phyloP scores from a whole-genome alignment of 35 echinoderm and acorn worm species.

The Hemicentrotus pulcherrimus region DNA sequence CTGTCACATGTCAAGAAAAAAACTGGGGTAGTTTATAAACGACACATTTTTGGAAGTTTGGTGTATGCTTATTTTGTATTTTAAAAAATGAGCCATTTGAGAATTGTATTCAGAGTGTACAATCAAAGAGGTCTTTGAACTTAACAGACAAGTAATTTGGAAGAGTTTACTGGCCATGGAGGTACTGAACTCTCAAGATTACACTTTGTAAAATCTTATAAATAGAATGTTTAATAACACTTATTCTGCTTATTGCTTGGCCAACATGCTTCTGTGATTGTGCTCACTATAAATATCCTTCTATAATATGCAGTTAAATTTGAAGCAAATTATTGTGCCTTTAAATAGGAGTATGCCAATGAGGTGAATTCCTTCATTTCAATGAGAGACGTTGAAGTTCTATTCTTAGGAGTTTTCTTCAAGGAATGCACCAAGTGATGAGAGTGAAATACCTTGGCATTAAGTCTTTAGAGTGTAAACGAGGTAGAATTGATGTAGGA shows the following conservation, averaged over 20 bases:
- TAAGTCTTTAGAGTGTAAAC: constrained; percentile 39
- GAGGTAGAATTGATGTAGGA: constrained; percentile 10
- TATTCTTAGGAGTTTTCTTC: constrained; percentile 12
- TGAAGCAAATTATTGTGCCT: constrained; percentile 3
- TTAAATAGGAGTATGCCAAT: neutral
- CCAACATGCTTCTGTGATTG: neutral
- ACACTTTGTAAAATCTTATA: neutral
- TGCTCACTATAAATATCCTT: neutral
- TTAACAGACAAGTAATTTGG: neutral
- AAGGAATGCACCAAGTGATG: neutral
- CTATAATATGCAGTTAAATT: neutral
- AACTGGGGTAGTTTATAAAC: too few species aligned
- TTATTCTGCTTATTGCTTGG: neutral
- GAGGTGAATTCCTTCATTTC: neutral
- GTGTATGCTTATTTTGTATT: too few species aligned
- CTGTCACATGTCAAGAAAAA: too few species aligned
- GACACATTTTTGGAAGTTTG: too few species aligned
- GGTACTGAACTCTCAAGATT: neutral
- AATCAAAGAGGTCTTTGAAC: neutral
- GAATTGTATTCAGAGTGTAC: neutral
- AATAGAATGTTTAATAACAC: neutral
- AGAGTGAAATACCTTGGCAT: constrained; percentile 26
- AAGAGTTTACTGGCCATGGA: neutral
- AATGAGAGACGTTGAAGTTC: neutral
- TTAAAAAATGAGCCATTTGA: too few species aligned